Percentiles rank a stretch among this genome's conserved stretches.
These are phyloP conservation scores for Nerophis lumbriciformis DNA, from an alignment of 2,113 vertebrate genomes.

Conservation along the genomic window DNA sequence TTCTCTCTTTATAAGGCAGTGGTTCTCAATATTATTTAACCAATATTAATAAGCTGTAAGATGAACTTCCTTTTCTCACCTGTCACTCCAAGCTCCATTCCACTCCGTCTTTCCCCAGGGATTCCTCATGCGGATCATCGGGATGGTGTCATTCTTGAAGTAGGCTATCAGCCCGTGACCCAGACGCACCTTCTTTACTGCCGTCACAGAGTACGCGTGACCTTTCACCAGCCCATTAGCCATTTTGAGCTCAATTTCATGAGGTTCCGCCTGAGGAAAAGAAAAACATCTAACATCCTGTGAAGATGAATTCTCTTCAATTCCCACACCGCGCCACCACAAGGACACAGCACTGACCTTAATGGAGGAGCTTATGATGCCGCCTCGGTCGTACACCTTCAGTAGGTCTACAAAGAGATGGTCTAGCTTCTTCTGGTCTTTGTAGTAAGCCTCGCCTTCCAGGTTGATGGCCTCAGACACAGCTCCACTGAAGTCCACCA, in stretches of 20 bases:
- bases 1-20: too few species aligned
- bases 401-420: constrained; percentile 82
- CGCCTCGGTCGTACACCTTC: constrained; percentile 79
- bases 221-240: constrained; percentile 79
- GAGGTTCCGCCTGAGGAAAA: constrained; percentile 52
- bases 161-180: constrained; percentile 75
- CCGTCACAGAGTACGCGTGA: constrained; percentile 88
- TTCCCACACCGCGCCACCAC: neutral
- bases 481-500: constrained; percentile 92
- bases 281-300: neutral
- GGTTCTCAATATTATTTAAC: too few species aligned
- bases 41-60: too few species aligned
- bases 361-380: constrained; percentile 89
- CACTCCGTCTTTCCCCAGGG: constrained; percentile 90
- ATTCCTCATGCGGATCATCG: constrained; percentile 89
- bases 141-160: constrained; percentile 80
- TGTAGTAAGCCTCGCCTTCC: constrained; percentile 68
- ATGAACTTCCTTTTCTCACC: constrained; percentile 60
- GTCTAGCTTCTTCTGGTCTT: constrained; percentile 73
- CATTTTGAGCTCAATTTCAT: constrained; percentile 70
- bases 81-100: constrained; percentile 90
- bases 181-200: constrained; percentile 76
- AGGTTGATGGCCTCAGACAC: constrained; percentile 82
- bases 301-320: neutral
- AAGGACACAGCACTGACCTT: constrained; percentile 22